phyloP scores from a whole-genome alignment of 2,113 vertebrate species.

The Prunella fulvescens region DNA sequence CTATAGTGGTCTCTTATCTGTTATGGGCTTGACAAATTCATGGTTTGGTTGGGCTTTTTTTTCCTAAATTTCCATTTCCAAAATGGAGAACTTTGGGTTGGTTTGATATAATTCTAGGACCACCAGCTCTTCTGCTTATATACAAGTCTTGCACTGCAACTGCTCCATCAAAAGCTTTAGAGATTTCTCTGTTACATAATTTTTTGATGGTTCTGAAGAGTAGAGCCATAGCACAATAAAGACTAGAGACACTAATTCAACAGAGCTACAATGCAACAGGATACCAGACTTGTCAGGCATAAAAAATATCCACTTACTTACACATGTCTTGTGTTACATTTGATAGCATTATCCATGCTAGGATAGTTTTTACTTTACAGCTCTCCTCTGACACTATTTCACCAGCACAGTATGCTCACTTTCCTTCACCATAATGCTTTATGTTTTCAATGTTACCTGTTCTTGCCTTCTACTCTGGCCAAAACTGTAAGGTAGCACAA shows the following conservation, averaged over 20 bases:
- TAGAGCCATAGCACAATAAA: not conserved
- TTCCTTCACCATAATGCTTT: not conserved
- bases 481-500: fast-evolving
- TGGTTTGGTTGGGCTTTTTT: not conserved
- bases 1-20: not conserved
- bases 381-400: not conserved
- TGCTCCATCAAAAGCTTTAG: not conserved
- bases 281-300: not conserved
- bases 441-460: not conserved
- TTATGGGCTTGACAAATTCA: not conserved
- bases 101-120: not conserved
- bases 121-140: not conserved
- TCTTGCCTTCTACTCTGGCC: not conserved
- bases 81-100: not conserved
- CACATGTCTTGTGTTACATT: not conserved
- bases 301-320: not conserved
- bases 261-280: not conserved
- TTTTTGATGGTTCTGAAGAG: not conserved
- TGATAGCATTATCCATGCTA: not conserved
- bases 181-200: not conserved
- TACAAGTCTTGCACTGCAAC: not conserved
- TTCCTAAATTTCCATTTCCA: not conserved
- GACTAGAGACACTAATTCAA: not conserved
- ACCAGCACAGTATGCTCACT: not conserved
- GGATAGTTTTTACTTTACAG: not conserved